These are phyloP conservation scores for Pedetes capensis DNA, from an alignment of 2,113 vertebrate species.

Conservation along the genomic window DNA sequence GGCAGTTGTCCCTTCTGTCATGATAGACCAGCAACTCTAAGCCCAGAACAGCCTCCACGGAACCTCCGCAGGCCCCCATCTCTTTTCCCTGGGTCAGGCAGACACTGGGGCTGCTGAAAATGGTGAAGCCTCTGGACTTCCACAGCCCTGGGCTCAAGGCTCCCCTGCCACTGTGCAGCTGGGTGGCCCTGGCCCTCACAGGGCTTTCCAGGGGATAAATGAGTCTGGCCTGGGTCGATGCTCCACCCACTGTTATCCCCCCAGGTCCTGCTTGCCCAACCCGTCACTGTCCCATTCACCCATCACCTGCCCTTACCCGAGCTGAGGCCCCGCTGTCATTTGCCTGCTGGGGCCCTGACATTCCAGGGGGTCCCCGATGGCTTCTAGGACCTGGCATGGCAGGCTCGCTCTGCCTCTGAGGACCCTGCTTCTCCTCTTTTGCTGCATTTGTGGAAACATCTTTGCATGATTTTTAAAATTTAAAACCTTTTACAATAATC, in stretches of 20 bases:
- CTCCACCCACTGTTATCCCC: background rate
- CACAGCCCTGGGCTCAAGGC: background rate
- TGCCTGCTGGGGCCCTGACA: no score
- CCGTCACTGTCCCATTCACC: background rate
- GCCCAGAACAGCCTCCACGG: background rate
- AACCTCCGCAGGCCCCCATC: accelerated
- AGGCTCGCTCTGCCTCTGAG: background rate
- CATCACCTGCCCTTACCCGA: background rate
- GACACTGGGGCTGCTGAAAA: background rate
- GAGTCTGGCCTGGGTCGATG: accelerated
- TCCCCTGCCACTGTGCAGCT: background rate
- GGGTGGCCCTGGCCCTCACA: background rate
- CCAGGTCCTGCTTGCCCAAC: accelerated
- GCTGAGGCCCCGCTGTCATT: background rate
- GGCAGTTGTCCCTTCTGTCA: no score
- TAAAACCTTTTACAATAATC: background rate
- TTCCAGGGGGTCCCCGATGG: background rate
- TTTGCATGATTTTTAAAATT: background rate
- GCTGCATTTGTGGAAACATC: background rate
- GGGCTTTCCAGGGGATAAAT: no score
- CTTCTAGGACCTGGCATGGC: background rate
- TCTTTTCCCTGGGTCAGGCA: background rate
- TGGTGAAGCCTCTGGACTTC: background rate
- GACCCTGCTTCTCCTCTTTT: background rate
- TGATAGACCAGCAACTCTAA: background rate